Percentiles rank a stretch among this genome's conserved stretches.
These are phyloP conservation scores for Trypoxylon attenuatum DNA, from an alignment of 2,888 invertebrate species.

Conservation along the genomic window DNA sequence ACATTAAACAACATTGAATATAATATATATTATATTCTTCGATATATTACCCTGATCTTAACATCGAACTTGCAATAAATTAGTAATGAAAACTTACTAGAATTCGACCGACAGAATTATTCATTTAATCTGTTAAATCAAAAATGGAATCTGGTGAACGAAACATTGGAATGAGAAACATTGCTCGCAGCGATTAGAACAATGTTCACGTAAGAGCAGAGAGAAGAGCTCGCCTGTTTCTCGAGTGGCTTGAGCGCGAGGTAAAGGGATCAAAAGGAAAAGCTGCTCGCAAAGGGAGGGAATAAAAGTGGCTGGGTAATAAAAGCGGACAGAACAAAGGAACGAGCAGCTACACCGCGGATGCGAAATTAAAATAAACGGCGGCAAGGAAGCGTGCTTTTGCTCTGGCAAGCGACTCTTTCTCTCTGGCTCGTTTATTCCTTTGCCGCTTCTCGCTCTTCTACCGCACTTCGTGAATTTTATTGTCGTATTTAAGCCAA, in stretches of 20 bases:
- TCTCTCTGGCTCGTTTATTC: background rate
- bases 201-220: too few species aligned
- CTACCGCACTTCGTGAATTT: constrained; percentile 49
- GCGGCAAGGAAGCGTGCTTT: constrained; percentile 61
- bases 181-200: too few species aligned
- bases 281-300: constrained; percentile 39
- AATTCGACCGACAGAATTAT: too few species aligned
- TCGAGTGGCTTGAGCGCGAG: constrained; percentile 7
- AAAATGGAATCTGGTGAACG: too few species aligned
- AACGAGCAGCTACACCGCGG: constrained; percentile 51
- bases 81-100: too few species aligned
- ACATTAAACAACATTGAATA: too few species aligned
- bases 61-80: too few species aligned
- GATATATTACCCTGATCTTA: too few species aligned
- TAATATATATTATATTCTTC: too few species aligned
- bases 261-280: constrained; percentile 25
- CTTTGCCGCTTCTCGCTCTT: constrained; percentile 13
- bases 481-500: constrained; percentile 57
- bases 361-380: constrained; percentile 72
- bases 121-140: too few species aligned
- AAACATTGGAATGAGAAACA: too few species aligned
- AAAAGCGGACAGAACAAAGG: constrained; percentile 61
- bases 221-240: too few species aligned
- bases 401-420: constrained; percentile 11
- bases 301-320: constrained; percentile 38